Percentiles rank a stretch among this genome's conserved stretches.
Evolutionary conservation across 2,797 vertebrate species (phyloP).

Genomic region (Monodelphis domestica): DNA sequence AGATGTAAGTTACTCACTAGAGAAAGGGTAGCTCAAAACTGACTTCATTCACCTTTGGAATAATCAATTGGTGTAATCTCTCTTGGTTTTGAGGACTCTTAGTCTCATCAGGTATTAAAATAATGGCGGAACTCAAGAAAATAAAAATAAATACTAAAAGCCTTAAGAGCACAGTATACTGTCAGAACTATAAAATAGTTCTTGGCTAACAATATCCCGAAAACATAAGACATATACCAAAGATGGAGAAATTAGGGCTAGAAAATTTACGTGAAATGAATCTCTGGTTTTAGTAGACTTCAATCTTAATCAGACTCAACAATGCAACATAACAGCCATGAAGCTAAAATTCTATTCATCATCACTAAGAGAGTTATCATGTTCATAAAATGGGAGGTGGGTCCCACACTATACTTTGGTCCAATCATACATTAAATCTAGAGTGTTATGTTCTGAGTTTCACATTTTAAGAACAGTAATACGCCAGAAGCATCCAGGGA

Average conservation of each 20-base stretch:
- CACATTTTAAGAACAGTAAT: not conserved
- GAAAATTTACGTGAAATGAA: not conserved
- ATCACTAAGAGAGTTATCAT: not conserved
- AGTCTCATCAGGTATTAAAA: conserved; percentile 1
- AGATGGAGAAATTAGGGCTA: not conserved
- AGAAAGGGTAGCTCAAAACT: not conserved
- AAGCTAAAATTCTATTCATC: not conserved
- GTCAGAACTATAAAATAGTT: not conserved
- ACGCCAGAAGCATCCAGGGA: not conserved
- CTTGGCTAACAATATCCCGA: not conserved
- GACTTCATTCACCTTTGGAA: not conserved
- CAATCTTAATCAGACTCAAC: not conserved
- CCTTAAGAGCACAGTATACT: not conserved
- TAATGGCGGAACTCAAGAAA: not conserved
- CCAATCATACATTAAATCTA: not conserved
- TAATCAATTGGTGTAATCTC: conserved; percentile 12
- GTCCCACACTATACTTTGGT: not conserved
- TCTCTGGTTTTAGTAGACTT: not conserved
- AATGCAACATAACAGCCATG: not conserved
- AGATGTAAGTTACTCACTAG: not conserved
- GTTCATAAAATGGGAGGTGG: not conserved
- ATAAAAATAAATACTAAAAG: not conserved
- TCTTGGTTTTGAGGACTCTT: not conserved
- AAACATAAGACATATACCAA: not conserved
- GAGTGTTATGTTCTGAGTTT: not conserved